Evolutionary conservation across 2,113 vertebrate genomes (phyloP).

Genomic region (Hippocampus guttulatus): DNA sequence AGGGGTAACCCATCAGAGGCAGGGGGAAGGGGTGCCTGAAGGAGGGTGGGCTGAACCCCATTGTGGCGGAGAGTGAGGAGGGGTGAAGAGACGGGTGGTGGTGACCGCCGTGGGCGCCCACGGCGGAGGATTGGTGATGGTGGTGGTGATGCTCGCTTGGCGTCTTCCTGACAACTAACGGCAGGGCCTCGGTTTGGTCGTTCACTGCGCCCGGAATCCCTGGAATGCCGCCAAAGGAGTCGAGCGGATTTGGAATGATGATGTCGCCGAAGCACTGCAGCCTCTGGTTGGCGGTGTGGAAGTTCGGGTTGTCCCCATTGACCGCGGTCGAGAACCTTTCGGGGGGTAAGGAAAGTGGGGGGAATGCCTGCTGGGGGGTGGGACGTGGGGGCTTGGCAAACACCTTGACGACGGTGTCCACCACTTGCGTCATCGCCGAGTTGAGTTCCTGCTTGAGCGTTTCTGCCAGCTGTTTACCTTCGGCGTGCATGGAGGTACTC

Average conservation of each 20-base stretch:
- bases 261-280: conserved; percentile 95
- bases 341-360: conserved; percentile 87
- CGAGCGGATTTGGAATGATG: conserved; percentile 94
- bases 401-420: conserved; percentile 98
- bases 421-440: conserved; percentile 95
- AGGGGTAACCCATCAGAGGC: conserved; percentile 94
- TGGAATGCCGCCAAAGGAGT: conserved; percentile 85
- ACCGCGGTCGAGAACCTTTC: conserved; percentile 83
- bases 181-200: conserved; percentile 96
- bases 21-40: conserved; percentile 95
- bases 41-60: conserved; percentile 89
- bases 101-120: conserved; percentile 81
- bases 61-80: conserved; percentile 87
- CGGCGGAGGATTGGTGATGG: conserved; percentile 83
- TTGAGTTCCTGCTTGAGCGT: conserved; percentile 97
- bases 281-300: conserved; percentile 92
- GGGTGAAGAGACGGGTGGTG: conserved; percentile 90
- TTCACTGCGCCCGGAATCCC: conserved; percentile 78
- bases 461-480: conserved; percentile 94
- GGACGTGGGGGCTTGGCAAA: conserved; percentile 91
- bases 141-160: conserved; percentile 91
- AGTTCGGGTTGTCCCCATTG: conserved; percentile 93
- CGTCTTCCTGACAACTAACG: conserved; percentile 93
- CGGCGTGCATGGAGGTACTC: conserved; percentile 79
- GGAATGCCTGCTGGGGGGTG: conserved; percentile 93